Percentiles rank a stretch among this genome's conserved stretches.
Evolutionary conservation across 2,113 vertebrate genomes (phyloP).

Genomic region (Glareola pratincola): DNA sequence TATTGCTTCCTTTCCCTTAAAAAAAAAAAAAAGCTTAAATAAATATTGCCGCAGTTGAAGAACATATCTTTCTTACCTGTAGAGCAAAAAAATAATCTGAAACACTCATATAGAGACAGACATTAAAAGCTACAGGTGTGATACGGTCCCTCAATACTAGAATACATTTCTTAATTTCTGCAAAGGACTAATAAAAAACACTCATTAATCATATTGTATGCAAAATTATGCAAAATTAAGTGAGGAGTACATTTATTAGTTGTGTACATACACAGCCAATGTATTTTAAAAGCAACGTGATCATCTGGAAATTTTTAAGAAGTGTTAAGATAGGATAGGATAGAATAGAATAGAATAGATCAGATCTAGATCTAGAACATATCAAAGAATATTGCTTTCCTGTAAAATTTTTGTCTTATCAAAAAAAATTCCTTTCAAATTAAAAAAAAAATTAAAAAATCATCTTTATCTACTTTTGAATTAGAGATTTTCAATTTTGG

Average conservation of each 20-base stretch:
- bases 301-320: not conserved
- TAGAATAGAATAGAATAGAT: not conserved
- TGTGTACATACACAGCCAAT: not conserved
- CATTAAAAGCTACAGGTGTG: not conserved
- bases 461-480: not conserved
- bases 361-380: not conserved
- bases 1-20: not conserved
- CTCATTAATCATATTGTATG: not conserved
- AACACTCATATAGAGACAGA: not conserved
- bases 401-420: not conserved
- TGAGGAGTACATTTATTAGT: not conserved
- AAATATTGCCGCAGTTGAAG: not conserved
- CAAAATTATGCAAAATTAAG: not conserved
- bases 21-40: not conserved
- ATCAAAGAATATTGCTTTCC: not conserved
- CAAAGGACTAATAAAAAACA: fast-evolving
- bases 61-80: not conserved
- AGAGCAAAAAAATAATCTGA: not conserved
- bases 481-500: too few relatives aligned
- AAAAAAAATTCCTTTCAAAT: not conserved
- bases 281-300: not conserved
- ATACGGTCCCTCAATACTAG: not conserved
- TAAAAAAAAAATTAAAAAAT: not conserved
- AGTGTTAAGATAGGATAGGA: too few relatives aligned
- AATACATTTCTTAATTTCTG: not conserved